Conservation (phyloP, 2,888 invertebrate genomes). For the Oconnorella tubifera region DNA sequence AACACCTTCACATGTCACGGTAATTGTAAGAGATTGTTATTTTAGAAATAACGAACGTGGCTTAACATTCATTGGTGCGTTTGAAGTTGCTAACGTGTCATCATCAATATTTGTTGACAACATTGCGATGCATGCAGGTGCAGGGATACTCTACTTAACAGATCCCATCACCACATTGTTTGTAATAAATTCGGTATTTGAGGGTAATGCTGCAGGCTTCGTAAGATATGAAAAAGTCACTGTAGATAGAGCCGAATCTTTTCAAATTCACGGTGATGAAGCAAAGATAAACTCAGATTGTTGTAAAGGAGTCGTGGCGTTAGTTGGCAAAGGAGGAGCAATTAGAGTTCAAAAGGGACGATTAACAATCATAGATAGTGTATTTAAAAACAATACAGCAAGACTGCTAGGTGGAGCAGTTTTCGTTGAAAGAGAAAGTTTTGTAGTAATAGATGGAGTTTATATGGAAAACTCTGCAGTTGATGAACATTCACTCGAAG, state of each 20-base stretch:
- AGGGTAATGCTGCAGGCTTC: slow-evolving; percentile 28
- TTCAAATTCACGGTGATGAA: slow-evolving; percentile 31
- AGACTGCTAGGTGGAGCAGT: slow-evolving; percentile 33
- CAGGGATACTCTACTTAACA: slow-evolving; percentile 28
- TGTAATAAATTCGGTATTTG: slow-evolving; percentile 30
- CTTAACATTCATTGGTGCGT: no score
- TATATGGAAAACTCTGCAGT: slow-evolving; percentile 26
- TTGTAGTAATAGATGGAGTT: no score
- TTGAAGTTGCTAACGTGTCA: no score
- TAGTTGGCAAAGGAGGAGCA: slow-evolving; percentile 38
- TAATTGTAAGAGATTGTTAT: no score
- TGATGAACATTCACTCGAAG: slow-evolving; percentile 28
- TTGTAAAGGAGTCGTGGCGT: slow-evolving; percentile 35
- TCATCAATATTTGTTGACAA: slow-evolving; percentile 22
- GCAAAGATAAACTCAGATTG: slow-evolving; percentile 33
- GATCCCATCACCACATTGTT: no score
- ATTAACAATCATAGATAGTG: slow-evolving; percentile 24
- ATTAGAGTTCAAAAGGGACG: slow-evolving; percentile 34
- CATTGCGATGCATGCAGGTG: slow-evolving; percentile 35
- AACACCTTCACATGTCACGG: no score
- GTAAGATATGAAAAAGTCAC: slow-evolving; percentile 21
- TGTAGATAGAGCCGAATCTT: slow-evolving; percentile 2
- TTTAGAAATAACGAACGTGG: no score
- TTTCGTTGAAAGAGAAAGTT: slow-evolving; percentile 34
- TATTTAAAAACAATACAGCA: slow-evolving; percentile 36